Evolutionary conservation across 2,113 vertebrate species (phyloP).

Genomic region (Rhizomys pruinosus): DNA sequence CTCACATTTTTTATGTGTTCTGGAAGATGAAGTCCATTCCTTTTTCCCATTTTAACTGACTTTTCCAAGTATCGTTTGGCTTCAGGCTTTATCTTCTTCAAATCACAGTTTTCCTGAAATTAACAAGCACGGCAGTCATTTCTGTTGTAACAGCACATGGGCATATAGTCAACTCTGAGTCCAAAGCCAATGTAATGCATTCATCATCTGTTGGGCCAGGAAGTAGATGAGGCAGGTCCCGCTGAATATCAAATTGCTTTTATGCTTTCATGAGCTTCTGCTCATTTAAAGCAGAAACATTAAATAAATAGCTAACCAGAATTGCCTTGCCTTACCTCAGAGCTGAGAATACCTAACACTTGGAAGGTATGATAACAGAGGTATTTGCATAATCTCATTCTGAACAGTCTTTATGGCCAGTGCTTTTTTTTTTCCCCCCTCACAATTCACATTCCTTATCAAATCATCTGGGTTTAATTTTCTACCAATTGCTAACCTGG

Average conservation of each 20-base stretch:
- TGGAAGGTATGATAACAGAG: constrained; percentile 46
- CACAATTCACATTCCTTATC: constrained; percentile 50
- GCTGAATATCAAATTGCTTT: constrained; percentile 61
- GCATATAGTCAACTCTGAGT: constrained; percentile 48
- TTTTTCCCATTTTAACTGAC: constrained; percentile 91
- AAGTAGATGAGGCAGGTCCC: neutral
- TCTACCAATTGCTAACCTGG: constrained; percentile 62
- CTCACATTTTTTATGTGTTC: constrained; percentile 92
- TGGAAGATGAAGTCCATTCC: constrained; percentile 94
- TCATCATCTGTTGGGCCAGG: constrained; percentile 32
- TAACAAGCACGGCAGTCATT: constrained; percentile 64
- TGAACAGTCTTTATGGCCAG: constrained; percentile 43
- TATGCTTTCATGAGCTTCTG: constrained; percentile 28
- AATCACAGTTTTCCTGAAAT: constrained; percentile 89
- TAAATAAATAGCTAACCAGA: constrained; percentile 29
- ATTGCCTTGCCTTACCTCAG: constrained; percentile 24
- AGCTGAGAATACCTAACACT: neutral
- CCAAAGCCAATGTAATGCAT: constrained; percentile 43
- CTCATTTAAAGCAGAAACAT: constrained; percentile 33
- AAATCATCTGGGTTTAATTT: constrained; percentile 72
- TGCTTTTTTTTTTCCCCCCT: constrained; percentile 59
- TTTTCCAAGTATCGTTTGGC: constrained; percentile 93
- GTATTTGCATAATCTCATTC: constrained; percentile 54
- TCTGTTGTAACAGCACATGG: neutral
- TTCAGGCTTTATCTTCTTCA: constrained; percentile 88